Evolutionary conservation across 2,797 vertebrate genomes (phyloP).

Genomic region (Coluber constrictor): DNA sequence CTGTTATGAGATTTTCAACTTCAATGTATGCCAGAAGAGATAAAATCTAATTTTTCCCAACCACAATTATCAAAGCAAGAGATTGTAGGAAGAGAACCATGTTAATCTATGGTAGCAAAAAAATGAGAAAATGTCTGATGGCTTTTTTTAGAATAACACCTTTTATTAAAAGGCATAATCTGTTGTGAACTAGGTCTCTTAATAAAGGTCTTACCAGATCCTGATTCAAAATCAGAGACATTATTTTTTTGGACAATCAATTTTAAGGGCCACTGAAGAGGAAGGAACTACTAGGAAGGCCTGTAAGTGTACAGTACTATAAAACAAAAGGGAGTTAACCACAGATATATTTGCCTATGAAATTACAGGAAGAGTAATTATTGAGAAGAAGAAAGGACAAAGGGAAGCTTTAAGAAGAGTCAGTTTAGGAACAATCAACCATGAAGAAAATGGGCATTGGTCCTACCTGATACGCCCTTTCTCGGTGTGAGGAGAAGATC

Average conservation of each 20-base stretch:
- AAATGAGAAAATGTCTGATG: background rate
- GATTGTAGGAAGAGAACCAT: background rate
- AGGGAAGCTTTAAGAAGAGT: background rate
- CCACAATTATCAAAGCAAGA: background rate
- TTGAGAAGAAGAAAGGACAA: background rate
- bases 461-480: too few relatives aligned
- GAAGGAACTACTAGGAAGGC: background rate
- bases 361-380: background rate
- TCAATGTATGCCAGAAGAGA: background rate
- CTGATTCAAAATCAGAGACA: background rate
- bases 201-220: background rate
- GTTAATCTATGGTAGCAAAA: background rate
- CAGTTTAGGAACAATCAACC: background rate
- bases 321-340: background rate
- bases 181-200: background rate
- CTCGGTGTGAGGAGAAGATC: too few relatives aligned
- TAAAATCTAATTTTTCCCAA: background rate
- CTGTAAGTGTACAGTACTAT: background rate
- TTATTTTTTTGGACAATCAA: background rate
- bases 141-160: background rate
- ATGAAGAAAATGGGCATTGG: too few relatives aligned
- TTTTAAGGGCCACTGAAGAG: background rate
- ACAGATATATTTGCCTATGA: background rate
- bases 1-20: background rate
- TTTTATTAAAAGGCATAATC: background rate